Evolutionary conservation across 1,140 invertebrate species (phyloP), one percentile per base, ranked within the genome.

Genomic region (Lordiphosa stackelbergi): DNA sequence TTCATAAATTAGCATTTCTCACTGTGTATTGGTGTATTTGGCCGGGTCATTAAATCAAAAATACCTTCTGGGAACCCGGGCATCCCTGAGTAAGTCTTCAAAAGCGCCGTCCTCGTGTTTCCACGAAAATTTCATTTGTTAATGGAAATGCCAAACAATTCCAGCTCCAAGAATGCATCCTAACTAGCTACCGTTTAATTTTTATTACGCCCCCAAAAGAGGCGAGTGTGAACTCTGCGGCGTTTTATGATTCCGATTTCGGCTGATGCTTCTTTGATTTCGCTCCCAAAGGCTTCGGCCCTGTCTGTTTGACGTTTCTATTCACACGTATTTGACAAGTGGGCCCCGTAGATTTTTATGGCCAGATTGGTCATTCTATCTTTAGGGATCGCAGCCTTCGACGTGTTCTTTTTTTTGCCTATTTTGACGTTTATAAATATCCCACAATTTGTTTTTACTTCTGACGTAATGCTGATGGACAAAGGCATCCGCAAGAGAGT

Each of bases 401-500:
- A 56, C 54, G 16, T n/a, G 2, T 16, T 1, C 2, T 1, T 2
- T 16, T 55, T 70, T 68, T 75, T 65, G 65, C 52, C 71, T 85
- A 85, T 85, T 85, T 85, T 85, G 81, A 85, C 74, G 81, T 85
- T 85, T 85, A 85, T 85, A 85, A 85, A 85, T 85, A 72, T 81
- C 60, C 63, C 57, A 70, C 72, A 66, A 73, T 85, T 81, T 81
- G 65, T 83, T 81, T 66, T 69, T 65, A 38, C 40, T 40, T 66
- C 65, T 79, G 81, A 81, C 81, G 72, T 65, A 77, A 75, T 70
- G 81, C 53, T 81, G 81, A 85, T 73, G 72, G 81, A 85, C 74
- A 81, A 85, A 85, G 81, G 81, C 74, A 61, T 69, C 56, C 49
- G 41, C 45, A 42, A 19, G 2, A 19, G 19, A 8, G 28, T 31